phyloP scores from a whole-genome alignment of 2,888 invertebrate genomes.

The Drepana falcataria region DNA sequence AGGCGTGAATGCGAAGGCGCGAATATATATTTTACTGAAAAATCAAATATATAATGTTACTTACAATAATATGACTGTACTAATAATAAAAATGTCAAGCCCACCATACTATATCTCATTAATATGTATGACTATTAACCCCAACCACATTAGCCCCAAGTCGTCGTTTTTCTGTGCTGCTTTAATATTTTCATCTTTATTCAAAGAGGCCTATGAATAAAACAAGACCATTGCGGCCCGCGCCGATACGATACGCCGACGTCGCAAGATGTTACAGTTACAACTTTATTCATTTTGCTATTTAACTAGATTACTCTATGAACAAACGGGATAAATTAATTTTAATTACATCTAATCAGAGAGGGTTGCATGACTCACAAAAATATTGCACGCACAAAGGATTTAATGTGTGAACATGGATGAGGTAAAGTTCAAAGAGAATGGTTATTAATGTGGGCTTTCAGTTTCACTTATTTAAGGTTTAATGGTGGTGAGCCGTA shows the following conservation, averaged over 20 bases:
- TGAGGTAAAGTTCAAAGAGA: background rate
- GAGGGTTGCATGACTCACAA: conserved; percentile 3
- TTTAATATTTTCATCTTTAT: conserved; percentile 78
- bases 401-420: conserved; percentile 4
- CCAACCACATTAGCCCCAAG: conserved; percentile 56
- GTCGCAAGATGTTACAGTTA: conserved; percentile 47
- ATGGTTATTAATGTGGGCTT: background rate
- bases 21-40: no score
- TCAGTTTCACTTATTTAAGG: background rate
- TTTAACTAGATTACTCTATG: conserved; percentile 52
- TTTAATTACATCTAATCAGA: conserved; percentile 9
- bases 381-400: conserved; percentile 4
- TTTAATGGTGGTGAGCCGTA: background rate
- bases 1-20: no score
- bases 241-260: conserved; percentile 38
- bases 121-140: conserved; percentile 72
- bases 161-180: conserved; percentile 53
- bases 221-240: conserved; percentile 52
- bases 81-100: background rate
- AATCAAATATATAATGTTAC: no score
- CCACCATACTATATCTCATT: conserved; percentile 49
- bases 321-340: conserved; percentile 12
- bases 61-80: no score
- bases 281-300: conserved; percentile 62
- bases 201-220: conserved; percentile 74